phyloP scores from a whole-genome alignment of 2,888 invertebrate species.

The Caradrina kadenii region DNA sequence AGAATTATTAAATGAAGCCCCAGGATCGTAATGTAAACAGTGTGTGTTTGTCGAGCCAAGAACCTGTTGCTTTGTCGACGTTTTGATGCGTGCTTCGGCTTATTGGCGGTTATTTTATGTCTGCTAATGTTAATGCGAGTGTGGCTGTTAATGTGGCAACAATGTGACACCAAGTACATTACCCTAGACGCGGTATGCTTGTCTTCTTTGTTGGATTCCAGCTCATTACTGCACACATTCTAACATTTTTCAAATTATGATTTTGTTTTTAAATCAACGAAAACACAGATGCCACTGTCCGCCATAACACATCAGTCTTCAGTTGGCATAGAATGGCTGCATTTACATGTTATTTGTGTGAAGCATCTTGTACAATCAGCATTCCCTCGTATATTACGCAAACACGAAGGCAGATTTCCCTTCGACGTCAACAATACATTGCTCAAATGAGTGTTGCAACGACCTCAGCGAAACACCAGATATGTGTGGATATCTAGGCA shows the following conservation, averaged over 20 bases:
- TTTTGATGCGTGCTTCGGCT: constrained; percentile 87
- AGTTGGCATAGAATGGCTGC: constrained; percentile 52
- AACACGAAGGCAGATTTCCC: constrained; percentile 84
- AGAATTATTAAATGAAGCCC: constrained; percentile 90
- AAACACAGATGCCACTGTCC: constrained; percentile 20
- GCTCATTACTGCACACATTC: constrained; percentile 51
- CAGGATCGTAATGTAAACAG: constrained; percentile 90
- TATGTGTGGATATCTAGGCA: constrained; percentile 84
- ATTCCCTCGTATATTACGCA: constrained; percentile 80
- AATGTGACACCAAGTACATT: constrained; percentile 77
- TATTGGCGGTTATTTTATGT: constrained; percentile 90
- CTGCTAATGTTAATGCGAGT: constrained; percentile 87
- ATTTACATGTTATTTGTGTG: constrained; percentile 78
- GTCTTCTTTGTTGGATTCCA: constrained; percentile 65
- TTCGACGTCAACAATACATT: constrained; percentile 84
- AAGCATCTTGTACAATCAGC: constrained; percentile 78
- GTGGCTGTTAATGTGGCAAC: constrained; percentile 83
- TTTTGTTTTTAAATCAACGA: constrained; percentile 56
- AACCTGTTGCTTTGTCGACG: constrained; percentile 89
- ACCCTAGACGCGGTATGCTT: constrained; percentile 55
- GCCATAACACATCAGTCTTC: constrained; percentile 32
- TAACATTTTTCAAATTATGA: constrained; percentile 39
- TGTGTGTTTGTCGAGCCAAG: constrained; percentile 86
- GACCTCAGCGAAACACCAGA: constrained; percentile 78
- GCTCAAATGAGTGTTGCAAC: constrained; percentile 85